These are phyloP conservation scores for Oscheius sp. DNA, from an alignment of 1,140 invertebrate genomes.

Conservation along the genomic window DNA sequence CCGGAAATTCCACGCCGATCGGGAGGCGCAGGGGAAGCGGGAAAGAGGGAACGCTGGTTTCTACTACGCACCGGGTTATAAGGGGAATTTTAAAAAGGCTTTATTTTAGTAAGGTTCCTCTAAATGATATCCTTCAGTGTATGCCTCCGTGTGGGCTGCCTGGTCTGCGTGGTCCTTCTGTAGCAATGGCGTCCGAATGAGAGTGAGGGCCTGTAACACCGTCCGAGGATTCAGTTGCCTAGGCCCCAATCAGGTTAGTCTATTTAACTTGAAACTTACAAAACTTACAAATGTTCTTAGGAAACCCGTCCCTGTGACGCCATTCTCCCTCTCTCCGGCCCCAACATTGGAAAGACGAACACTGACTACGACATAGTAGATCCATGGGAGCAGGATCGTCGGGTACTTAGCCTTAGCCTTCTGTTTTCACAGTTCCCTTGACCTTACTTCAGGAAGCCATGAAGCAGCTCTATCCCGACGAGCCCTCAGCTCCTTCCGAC, in stretches of 20 bases:
- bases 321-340: background rate
- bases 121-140: conserved; percentile 50
- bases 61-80: no score
- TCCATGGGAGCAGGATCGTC: conserved; percentile 53
- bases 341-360: background rate
- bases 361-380: conserved; percentile 49
- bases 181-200: conserved; percentile 48
- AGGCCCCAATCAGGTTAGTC: conserved; percentile 47
- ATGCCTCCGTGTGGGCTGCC: conserved; percentile 56
- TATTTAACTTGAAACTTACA: background rate
- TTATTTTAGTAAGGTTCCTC: no score
- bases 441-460: conserved; percentile 46
- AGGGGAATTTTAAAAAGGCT: no score
- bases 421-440: background rate
- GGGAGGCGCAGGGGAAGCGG: no score
- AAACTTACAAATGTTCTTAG: background rate
- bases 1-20: no score
- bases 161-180: conserved; percentile 61
- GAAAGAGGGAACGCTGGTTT: no score
- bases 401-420: background rate
- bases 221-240: conserved; percentile 58
- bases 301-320: conserved; percentile 1
- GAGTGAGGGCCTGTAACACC: conserved; percentile 60
- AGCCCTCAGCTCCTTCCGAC: background rate
- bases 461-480: conserved; percentile 49